Evolutionary conservation across 2,888 invertebrate genomes (phyloP).

Genomic region (Bedellia somnulentella): DNA sequence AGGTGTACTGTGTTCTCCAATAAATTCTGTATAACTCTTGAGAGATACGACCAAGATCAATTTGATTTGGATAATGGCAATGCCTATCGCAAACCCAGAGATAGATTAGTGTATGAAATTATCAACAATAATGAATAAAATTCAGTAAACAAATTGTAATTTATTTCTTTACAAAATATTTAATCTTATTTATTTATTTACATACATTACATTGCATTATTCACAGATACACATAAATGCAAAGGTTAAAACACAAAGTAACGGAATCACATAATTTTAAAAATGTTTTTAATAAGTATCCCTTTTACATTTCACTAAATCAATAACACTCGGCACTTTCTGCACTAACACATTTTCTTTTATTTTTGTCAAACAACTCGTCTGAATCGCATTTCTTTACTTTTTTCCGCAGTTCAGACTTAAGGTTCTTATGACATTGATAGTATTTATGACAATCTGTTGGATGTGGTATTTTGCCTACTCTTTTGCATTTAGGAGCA

Average conservation of each 20-base stretch:
- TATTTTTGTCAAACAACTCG: slow-evolving; percentile 36
- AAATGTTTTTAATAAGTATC: too few relatives aligned
- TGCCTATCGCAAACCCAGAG: slow-evolving; percentile 27
- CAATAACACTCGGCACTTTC: slow-evolving; percentile 29
- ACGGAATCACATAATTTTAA: too few relatives aligned
- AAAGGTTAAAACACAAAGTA: too few relatives aligned
- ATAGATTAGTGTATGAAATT: too few relatives aligned
- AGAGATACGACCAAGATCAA: slow-evolving; percentile 35
- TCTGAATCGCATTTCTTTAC: slow-evolving; percentile 38
- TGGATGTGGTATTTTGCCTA: slow-evolving; percentile 33
- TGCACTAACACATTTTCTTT: slow-evolving; percentile 29
- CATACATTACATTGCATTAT: too few relatives aligned
- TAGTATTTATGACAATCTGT: slow-evolving; percentile 45
- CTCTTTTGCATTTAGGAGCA: slow-evolving; percentile 24
- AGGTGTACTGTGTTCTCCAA: slow-evolving; percentile 48
- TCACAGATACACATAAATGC: too few relatives aligned
- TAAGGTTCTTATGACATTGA: slow-evolving; percentile 28
- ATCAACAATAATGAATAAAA: neutral
- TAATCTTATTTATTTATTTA: neutral
- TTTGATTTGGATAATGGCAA: slow-evolving; percentile 23
- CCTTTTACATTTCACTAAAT: too few relatives aligned
- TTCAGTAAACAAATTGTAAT: neutral
- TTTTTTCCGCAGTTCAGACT: slow-evolving; percentile 22
- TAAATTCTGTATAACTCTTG: slow-evolving; percentile 40
- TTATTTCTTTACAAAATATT: slow-evolving; percentile 5